Conservation (phyloP, 2,797 vertebrate genomes). For the Mallotus villosus region DNA sequence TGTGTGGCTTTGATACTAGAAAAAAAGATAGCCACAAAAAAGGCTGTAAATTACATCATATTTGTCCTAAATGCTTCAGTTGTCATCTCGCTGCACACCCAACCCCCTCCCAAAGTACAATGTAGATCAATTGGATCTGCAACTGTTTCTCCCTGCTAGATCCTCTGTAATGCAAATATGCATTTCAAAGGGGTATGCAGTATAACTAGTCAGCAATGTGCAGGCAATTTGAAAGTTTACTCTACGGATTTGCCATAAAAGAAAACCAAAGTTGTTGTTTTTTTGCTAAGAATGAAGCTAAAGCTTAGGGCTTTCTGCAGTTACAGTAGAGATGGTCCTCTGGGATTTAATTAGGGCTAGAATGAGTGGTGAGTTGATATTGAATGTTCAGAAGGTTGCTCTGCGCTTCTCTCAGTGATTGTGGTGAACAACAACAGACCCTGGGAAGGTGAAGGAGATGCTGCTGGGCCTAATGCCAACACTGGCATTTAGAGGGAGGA, state of each 20-base stretch:
- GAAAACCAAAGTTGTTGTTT: constrained; percentile 2
- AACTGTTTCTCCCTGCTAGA: constrained; percentile 5
- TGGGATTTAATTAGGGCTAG: constrained; percentile 23
- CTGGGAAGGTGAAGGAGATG: not conserved
- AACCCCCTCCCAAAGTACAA: not conserved
- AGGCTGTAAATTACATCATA: not conserved
- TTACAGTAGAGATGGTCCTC: not conserved
- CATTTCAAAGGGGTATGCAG: constrained; percentile 1
- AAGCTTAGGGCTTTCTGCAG: not conserved
- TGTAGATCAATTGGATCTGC: not conserved
- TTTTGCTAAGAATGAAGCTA: not conserved
- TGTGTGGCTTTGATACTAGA: not conserved
- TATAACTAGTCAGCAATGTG: not conserved
- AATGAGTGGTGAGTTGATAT: constrained; percentile 11
- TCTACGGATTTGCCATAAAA: not conserved
- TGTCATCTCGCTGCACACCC: not conserved
- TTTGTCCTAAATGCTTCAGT: constrained; percentile 10
- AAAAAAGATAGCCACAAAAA: not conserved
- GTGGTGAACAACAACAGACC: constrained; percentile 2
- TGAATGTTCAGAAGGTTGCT: constrained; percentile 2
- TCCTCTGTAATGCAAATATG: constrained; percentile 19
- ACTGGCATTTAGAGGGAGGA: not conserved
- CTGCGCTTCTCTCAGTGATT: not conserved
- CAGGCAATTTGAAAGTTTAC: constrained; percentile 14
- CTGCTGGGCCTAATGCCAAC: not conserved